These are phyloP conservation scores for Sussaba pulchella DNA, from an alignment of 2,888 invertebrate species.

Conservation along the genomic window DNA sequence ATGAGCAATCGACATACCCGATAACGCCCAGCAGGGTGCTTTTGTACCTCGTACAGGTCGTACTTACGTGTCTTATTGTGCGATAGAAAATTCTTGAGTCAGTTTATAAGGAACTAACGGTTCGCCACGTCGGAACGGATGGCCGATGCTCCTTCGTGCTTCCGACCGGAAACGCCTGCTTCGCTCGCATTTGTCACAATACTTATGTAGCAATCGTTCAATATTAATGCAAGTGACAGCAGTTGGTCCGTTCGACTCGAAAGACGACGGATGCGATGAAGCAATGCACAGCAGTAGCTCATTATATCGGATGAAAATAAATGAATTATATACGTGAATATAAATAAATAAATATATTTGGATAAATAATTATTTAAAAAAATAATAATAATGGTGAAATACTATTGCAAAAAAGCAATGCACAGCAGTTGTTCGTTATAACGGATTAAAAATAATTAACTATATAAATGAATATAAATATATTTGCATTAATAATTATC, in stretches of 20 bases:
- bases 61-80: constrained; percentile 8
- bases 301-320: too few relatives aligned
- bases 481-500: not conserved
- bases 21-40: constrained; percentile 3
- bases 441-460: too few relatives aligned
- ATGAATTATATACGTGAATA: too few relatives aligned
- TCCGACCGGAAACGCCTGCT: constrained; percentile 20
- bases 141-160: constrained; percentile 14
- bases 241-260: not conserved
- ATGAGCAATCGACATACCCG: constrained; percentile 16
- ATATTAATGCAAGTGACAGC: constrained; percentile 2
- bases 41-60: not conserved
- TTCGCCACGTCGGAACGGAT: not conserved
- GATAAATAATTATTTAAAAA: not conserved
- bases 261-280: constrained; percentile 11
- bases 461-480: not conserved
- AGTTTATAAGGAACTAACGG: constrained; percentile 23
- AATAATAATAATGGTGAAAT: not conserved
- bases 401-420: not conserved
- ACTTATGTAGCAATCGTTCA: not conserved
- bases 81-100: not conserved
- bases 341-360: not conserved
- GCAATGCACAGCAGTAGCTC: not conserved
- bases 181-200: constrained; percentile 9
- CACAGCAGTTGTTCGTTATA: too few relatives aligned